Conservation (phyloP, 2,797 vertebrate genomes). For the Leucoraja ocellata region DNA sequence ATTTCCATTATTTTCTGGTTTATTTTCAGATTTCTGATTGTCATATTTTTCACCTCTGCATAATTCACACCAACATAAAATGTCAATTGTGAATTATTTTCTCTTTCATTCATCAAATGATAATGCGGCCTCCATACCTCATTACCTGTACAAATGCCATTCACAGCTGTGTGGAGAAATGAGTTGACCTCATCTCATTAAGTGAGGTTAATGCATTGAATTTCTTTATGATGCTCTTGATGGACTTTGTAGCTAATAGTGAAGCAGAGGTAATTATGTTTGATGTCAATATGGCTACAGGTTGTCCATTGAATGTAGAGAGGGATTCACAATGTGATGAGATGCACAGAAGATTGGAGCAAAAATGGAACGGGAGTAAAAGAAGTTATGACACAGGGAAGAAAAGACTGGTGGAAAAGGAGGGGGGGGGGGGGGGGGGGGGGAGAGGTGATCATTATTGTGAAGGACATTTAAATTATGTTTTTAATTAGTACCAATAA, state of each 20-base stretch:
- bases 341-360: no score
- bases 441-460: background rate
- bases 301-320: background rate
- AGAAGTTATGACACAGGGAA: no score
- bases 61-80: background rate
- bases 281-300: background rate
- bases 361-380: no score
- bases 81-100: background rate
- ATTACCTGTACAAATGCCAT: background rate
- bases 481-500: background rate
- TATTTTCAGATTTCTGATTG: background rate
- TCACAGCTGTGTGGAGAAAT: background rate
- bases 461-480: background rate
- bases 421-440: no score
- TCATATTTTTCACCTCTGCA: background rate
- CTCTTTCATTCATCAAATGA: background rate
- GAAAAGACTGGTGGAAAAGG: no score
- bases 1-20: background rate
- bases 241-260: background rate
- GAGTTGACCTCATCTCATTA: background rate
- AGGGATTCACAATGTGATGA: no score
- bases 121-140: background rate
- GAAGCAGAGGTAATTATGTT: background rate
- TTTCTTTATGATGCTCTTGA: background rate
- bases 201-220: background rate